A percentile compares a stretch with the other conserved stretches of the same genome.
These are phyloP conservation scores for Dendrocincla fuliginosa DNA, from an alignment of 2,797 vertebrate genomes.

Conservation along the genomic window DNA sequence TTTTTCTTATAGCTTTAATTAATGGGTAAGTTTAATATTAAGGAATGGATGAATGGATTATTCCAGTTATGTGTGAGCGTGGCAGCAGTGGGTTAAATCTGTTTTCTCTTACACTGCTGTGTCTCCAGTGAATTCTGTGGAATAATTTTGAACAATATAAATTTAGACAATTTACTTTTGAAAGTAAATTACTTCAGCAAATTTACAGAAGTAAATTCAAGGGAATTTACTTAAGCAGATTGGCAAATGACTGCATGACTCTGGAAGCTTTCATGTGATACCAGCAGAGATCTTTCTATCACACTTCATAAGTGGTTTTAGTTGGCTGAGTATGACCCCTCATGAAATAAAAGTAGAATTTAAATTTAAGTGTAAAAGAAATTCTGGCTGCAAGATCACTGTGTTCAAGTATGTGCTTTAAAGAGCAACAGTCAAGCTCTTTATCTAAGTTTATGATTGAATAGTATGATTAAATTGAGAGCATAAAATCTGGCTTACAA, in stretches of 20 bases:
- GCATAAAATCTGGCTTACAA: background rate
- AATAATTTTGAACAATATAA: background rate
- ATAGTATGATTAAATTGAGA: background rate
- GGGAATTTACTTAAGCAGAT: background rate
- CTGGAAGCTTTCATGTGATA: background rate
- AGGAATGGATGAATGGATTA: background rate
- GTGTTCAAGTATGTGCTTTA: background rate
- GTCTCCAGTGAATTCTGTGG: background rate
- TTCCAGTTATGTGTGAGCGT: background rate
- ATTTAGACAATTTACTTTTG: background rate
- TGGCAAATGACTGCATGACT: background rate
- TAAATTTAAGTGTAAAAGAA: background rate
- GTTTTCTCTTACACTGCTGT: background rate
- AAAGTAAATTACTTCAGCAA: background rate
- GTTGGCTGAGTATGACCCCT: background rate
- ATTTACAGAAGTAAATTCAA: background rate
- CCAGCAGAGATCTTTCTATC: background rate
- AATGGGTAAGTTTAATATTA: rapidly evolving
- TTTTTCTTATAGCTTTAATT: background rate
- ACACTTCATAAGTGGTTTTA: background rate
- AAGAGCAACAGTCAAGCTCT: background rate
- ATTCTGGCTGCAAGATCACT: background rate
- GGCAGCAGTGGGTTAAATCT: background rate
- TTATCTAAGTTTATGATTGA: background rate
- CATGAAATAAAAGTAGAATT: background rate